phyloP scores from a whole-genome alignment of 1,140 invertebrate species.

The Octopus sinensis region DNA sequence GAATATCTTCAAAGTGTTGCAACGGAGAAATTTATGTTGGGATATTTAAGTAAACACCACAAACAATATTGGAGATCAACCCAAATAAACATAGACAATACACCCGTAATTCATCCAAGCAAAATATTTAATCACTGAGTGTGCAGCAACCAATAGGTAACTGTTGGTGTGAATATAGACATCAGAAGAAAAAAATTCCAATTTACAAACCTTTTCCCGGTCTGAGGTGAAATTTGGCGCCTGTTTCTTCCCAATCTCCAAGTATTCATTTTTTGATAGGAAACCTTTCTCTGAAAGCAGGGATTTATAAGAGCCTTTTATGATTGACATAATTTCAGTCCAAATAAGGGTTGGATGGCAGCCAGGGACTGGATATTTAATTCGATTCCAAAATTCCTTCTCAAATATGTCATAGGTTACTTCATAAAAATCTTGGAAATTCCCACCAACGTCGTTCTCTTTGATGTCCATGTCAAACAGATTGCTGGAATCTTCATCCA shows the following conservation, averaged over 20 bases:
- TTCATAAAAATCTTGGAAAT: slow-evolving; percentile 19
- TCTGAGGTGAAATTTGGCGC: slow-evolving; percentile 47
- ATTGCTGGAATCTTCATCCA: slow-evolving; percentile 35
- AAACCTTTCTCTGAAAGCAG: slow-evolving; percentile 31
- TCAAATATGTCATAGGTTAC: slow-evolving; percentile 49
- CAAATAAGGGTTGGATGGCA: slow-evolving; percentile 47
- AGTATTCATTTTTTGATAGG: slow-evolving; percentile 36
- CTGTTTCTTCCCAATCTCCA: slow-evolving; percentile 40
- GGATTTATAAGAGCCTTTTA: slow-evolving; percentile 48
- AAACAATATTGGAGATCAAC: too few relatives aligned
- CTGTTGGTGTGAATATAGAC: too few relatives aligned
- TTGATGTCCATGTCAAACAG: slow-evolving; percentile 27
- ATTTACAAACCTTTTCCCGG: slow-evolving; percentile 38
- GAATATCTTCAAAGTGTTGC: too few relatives aligned
- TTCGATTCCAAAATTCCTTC: slow-evolving; percentile 41
- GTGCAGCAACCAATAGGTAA: too few relatives aligned
- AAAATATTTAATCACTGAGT: too few relatives aligned
- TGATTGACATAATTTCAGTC: slow-evolving; percentile 51
- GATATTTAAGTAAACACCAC: too few relatives aligned
- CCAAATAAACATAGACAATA: too few relatives aligned
- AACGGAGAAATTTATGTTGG: too few relatives aligned
- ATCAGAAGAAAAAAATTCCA: slow-evolving; percentile 24
- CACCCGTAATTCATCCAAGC: too few relatives aligned
- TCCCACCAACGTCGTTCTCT: slow-evolving; percentile 20
- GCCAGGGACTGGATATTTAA: slow-evolving; percentile 35